Conservation (phyloP, 2,888 invertebrate species). For the Luperina nickerlii region DNA sequence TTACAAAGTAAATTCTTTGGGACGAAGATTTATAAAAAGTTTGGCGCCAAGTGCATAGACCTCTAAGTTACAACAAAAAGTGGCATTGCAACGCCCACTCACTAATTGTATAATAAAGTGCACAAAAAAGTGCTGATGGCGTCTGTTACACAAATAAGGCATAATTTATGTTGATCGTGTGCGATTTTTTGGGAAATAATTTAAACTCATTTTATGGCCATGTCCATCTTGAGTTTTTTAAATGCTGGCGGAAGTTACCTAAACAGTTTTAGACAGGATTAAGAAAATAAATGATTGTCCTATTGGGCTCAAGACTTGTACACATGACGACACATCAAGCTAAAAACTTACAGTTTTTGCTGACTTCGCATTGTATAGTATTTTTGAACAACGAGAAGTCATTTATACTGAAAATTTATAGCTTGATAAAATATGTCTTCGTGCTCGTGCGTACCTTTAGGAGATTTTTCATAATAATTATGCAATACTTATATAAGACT, state of each 20-base stretch:
- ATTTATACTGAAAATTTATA: too few relatives aligned
- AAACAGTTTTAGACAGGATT: not conserved
- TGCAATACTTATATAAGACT: not conserved
- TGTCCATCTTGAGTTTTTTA: not conserved
- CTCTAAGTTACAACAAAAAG: constrained; percentile 24
- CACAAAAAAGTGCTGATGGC: constrained; percentile 19
- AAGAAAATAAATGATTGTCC: not conserved
- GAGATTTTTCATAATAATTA: not conserved
- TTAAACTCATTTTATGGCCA: not conserved
- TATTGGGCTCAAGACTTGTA: too few relatives aligned
- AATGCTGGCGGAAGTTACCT: not conserved
- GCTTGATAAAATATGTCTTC: too few relatives aligned
- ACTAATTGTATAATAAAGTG: constrained; percentile 27
- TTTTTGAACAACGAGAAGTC: too few relatives aligned
- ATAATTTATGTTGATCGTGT: not conserved
- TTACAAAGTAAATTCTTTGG: not conserved
- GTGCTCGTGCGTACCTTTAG: too few relatives aligned
- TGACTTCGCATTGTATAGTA: too few relatives aligned
- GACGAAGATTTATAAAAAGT: constrained; percentile 8
- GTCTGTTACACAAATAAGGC: constrained; percentile 22
- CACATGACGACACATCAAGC: too few relatives aligned
- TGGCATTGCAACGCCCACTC: constrained; percentile 28
- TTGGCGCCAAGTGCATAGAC: constrained; percentile 47
- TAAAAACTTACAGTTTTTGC: too few relatives aligned
- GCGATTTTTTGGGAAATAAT: not conserved